Evolutionary conservation across 2,888 invertebrate species (phyloP).

Genomic region (Nowickia ferox): DNA sequence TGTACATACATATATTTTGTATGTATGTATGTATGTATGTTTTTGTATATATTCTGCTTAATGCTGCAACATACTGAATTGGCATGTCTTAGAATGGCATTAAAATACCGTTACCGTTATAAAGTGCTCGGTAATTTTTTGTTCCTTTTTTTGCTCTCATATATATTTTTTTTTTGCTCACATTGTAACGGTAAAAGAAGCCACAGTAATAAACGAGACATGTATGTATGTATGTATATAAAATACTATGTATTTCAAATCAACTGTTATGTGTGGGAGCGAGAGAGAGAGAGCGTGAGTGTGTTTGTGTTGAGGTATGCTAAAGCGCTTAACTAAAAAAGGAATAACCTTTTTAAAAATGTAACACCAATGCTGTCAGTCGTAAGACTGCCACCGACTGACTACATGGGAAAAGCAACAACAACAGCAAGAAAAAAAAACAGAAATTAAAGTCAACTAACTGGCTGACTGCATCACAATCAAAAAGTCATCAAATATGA

Average conservation of each 20-base stretch:
- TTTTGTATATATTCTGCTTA: background rate
- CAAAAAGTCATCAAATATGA: slow-evolving; percentile 75
- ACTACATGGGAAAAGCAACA: background rate
- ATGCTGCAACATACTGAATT: slow-evolving; percentile 65
- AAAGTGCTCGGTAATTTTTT: slow-evolving; percentile 38
- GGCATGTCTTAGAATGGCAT: slow-evolving; percentile 67
- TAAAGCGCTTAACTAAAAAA: slow-evolving; percentile 11
- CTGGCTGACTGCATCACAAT: slow-evolving; percentile 67
- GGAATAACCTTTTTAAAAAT: slow-evolving; percentile 38
- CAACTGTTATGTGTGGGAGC: background rate
- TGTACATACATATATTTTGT: no score
- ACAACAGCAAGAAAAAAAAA: background rate
- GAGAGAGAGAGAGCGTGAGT: background rate
- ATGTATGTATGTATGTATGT: no score
- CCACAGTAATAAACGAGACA: slow-evolving; percentile 33
- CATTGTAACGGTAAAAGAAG: slow-evolving; percentile 24
- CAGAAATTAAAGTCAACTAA: slow-evolving; percentile 24
- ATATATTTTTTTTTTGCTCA: slow-evolving; percentile 3
- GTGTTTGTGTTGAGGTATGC: slow-evolving; percentile 5
- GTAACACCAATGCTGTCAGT: slow-evolving; percentile 47
- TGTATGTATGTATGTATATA: background rate
- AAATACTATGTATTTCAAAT: background rate
- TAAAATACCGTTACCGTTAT: slow-evolving; percentile 67
- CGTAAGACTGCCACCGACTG: slow-evolving; percentile 45
- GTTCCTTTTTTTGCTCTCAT: background rate